Base-by-base conservation (phyloP, 2,797 vertebrate genomes). In the Salarias fasciatus region DNA sequence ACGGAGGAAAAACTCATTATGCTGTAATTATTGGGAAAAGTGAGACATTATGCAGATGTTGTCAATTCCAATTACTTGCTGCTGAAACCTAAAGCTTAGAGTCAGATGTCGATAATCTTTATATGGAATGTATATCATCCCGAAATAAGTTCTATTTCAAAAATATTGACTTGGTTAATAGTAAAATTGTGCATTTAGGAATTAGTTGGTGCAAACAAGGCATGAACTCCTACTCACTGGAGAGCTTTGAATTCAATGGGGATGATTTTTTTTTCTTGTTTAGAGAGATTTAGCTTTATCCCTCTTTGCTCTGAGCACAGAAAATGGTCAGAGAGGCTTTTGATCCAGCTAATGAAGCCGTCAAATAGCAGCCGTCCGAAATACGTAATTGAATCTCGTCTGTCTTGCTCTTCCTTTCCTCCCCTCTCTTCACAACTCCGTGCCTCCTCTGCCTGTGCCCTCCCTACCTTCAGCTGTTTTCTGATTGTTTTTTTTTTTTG, bases 341-440 rank as follows among this genome's bases (percentile, higher is more conserved):
- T 73, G 55, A 83, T 78, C 44, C 56, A 0, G 41, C 53, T 77
- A 79, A 88, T 78, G 59, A 80, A 83, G 30, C 63, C 42, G 43
- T 84, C 72, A 80, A 66, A 72, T 29, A 40, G 64, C 37, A 69
- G 51, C 13, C 31, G 53, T 1, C 3, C 44, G 60, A 73, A 76
- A 75, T 53, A 37, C 38, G 14, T 66, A 59, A 68, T 38, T 70
- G 15, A 61, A 58, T 53, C 49, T 73, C 43, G 11, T 53, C 40
- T 65, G 31, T 69, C 14, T 63, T 35, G 41, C 33, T 28, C 24
- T 9, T 51, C 37, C 45, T 30, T 57, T 28, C 47, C 13, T 38
- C 60, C 29, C 40, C 50, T 70, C 44, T 37, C 5, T 46, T 64
- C 44, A 46, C 10, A 43, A 31, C 40, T n/a, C 37, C 29, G 31